Percentiles rank a stretch among this genome's conserved stretches.
phyloP scores from a whole-genome alignment of 1,140 invertebrate species.

The Reticulitermes speratus region DNA sequence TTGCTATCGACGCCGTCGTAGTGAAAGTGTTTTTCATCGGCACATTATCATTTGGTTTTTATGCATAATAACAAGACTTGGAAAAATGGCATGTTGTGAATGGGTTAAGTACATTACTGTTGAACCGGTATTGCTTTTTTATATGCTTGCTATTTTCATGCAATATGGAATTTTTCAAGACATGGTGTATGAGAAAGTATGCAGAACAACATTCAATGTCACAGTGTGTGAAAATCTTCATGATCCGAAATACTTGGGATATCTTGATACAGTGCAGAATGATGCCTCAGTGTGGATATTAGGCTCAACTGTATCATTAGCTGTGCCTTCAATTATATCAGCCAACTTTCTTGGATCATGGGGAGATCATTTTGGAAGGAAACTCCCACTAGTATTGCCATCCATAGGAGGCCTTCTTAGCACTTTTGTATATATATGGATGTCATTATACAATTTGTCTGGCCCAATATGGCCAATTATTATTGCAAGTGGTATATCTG shows the following conservation, averaged over 20 bases:
- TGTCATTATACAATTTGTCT: constrained; percentile 44
- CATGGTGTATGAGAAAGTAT: constrained; percentile 50
- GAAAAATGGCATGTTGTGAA: background rate
- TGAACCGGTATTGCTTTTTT: constrained; percentile 53
- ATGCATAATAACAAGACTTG: background rate
- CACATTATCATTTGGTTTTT: background rate
- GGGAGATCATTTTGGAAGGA: constrained; percentile 49
- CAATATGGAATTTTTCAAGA: constrained; percentile 51
- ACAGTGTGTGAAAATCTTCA: constrained; percentile 42
- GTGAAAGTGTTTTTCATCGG: background rate
- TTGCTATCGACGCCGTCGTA: background rate
- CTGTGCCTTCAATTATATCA: constrained; percentile 47
- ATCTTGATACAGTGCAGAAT: constrained; percentile 44
- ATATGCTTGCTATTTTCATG: constrained; percentile 51
- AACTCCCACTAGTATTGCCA: constrained; percentile 50
- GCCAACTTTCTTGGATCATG: constrained; percentile 47
- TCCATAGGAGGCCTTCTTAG: constrained; percentile 46
- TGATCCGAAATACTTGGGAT: constrained; percentile 38
- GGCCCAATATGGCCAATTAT: constrained; percentile 43
- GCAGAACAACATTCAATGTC: constrained; percentile 38
- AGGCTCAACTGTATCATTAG: constrained; percentile 46
- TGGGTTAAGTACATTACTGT: constrained; percentile 41
- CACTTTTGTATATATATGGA: constrained; percentile 45
- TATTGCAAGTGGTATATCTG: constrained; percentile 47
- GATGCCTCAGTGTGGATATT: constrained; percentile 47